Evolutionary conservation across 2,113 vertebrate species (phyloP), one percentile per base, ranked within the genome.

Genomic region (Rhegmatorhina hoffmannsi): DNA sequence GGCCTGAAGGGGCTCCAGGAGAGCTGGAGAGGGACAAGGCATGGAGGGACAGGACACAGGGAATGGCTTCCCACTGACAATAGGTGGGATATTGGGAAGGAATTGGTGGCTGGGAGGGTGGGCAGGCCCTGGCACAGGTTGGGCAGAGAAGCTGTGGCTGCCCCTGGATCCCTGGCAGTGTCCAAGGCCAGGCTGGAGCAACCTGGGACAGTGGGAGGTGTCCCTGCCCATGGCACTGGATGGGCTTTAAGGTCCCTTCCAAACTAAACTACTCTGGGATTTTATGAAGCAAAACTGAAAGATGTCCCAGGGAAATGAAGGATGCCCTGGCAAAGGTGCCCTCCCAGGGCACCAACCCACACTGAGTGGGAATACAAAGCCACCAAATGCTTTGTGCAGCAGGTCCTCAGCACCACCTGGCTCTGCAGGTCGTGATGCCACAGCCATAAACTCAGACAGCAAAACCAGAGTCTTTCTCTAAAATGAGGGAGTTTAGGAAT

Each of bases 161-260:
- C 28, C 9, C n/a, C 69, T 81, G 86, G 17, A 82, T 68, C 55
- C 29, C 87, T 83, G 70, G 53, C 0, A 60, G 8, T 34, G 25
- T 0, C n/a, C 70, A 11, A 40, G n/a, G 3, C 19, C 38, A 26
- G 38, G n/a, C 0, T 75, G 36, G 46, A 17, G 17, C 5, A 43
- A 0, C 13, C 23, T n/a, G 53, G 47, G 47, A 11, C 0, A 1
- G 19, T 10, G 13, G 55, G 0, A 62, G 3, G 3, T 83, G 38
- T 21, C 67, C n/a, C 25, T 63, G 56, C 18, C 5, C 29, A 9
- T 24, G 19, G 62, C 1, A 64, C 11, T 14, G 19, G 18, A 10
- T 43, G 62, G 7, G 0, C 7, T 40, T 64, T 64, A 28, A 64
- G 12, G 19, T 31, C 28, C 62, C 9, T 43, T 64, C 40, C 47